Conservation (phyloP, 2,113 vertebrate genomes). For the Capra hircus region DNA sequence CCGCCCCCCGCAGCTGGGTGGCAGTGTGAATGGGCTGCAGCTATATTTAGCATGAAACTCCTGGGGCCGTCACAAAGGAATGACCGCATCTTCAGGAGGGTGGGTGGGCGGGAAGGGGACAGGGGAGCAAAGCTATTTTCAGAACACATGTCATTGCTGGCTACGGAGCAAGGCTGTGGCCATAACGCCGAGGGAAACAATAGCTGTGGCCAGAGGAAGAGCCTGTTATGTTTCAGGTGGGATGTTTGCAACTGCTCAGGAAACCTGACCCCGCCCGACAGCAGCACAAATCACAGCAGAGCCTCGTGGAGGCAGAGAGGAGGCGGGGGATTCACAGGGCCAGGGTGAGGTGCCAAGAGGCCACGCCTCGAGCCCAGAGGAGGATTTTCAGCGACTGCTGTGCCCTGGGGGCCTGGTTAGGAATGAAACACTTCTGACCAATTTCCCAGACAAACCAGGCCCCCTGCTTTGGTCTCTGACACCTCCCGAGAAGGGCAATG, state of each 20-base stretch:
- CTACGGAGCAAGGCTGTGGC: conserved; percentile 78
- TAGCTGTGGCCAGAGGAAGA: conserved; percentile 84
- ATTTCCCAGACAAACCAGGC: conserved; percentile 38
- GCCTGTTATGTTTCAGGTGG: conserved; percentile 87
- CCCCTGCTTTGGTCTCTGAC: conserved; percentile 32
- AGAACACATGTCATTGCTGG: conserved; percentile 84
- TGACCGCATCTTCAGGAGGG: conserved; percentile 82
- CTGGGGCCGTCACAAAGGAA: conserved; percentile 80
- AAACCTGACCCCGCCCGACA: conserved; percentile 81
- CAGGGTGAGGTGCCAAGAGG: conserved; percentile 58
- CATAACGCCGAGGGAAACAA: conserved; percentile 82
- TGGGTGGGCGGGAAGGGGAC: conserved; percentile 79
- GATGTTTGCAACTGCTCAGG: conserved; percentile 84
- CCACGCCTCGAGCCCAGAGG: conserved; percentile 44
- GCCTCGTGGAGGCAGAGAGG: conserved; percentile 71
- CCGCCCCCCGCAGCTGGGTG: conserved; percentile 47
- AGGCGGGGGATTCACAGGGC: conserved; percentile 55
- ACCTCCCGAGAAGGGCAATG: conserved; percentile 37
- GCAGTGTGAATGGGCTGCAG: conserved; percentile 75
- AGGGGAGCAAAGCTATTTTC: conserved; percentile 80
- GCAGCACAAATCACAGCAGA: conserved; percentile 82
- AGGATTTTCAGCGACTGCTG: conserved; percentile 70
- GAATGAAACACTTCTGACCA: conserved; percentile 61
- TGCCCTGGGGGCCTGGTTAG: conserved; percentile 54
- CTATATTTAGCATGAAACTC: conserved; percentile 82